Evolutionary conservation across 2,888 invertebrate genomes (phyloP), one percentile per base, ranked within the genome.

Genomic region (Acronicta aceris): DNA sequence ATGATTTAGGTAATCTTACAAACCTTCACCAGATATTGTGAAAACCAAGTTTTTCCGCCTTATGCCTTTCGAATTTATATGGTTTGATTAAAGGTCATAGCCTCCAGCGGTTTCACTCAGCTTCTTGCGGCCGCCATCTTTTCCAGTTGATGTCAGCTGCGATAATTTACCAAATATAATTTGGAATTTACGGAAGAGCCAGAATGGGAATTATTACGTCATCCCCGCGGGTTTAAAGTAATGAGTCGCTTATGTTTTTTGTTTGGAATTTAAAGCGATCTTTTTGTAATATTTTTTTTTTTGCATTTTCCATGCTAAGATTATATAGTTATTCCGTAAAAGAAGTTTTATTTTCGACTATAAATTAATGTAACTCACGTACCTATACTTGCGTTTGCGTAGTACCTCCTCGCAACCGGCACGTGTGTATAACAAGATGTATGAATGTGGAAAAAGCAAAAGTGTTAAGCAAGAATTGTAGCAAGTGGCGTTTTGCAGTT

Each of bases 21-120:
- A 42, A 40, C 25, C 47, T 40, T 38, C 33, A 27, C 25, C 30
- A 65, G 5, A 68, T 53, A 67, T 53, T 53, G 53, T 46, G 8
- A 48, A 65, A 36, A 6, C 5, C 42, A 30, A 6, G 46, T 59
- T 71, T 51, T 52, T 46, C 54, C 53, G 30, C n/a, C 16, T 9
- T 33, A 17, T 51, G 53, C 42, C 21, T 12, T 45, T 13, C 9
- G 46, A 62, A 41, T 56, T 55, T 68, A 25, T 65, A 53, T 60
- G 51, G 49, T 61, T 57, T 53, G 74, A 69, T 70, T 69, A 57
- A 38, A 50, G 36, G 41, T 30, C 8, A 10, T 17, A 30, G 56
- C 69, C 74, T 38, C 21, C 15, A 54, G 70, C 69, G 16, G n/a
- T 51, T 54, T 13, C 8, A 33, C 42, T 53, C 25, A 21, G 25